phyloP scores from a whole-genome alignment of 2,888 invertebrate genomes.

The Cosmia trapezina region DNA sequence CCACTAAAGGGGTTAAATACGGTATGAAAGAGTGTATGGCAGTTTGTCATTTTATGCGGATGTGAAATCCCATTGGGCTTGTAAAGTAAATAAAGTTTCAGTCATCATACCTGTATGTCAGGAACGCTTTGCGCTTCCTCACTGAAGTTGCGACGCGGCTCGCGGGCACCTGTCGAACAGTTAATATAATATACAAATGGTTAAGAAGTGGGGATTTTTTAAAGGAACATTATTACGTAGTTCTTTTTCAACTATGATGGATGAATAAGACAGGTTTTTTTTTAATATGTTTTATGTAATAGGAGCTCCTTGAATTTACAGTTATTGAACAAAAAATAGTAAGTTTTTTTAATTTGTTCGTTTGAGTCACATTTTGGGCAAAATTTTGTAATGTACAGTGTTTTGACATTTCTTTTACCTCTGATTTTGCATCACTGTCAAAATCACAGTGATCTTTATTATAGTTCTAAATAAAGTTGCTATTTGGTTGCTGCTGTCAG shows the following conservation, averaged over 20 bases:
- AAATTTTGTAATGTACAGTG: neutral
- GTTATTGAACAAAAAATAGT: too few species aligned
- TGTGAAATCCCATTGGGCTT: too few species aligned
- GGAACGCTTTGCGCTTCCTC: conserved; percentile 96
- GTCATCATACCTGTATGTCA: conserved; percentile 95
- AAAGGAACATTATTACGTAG: neutral
- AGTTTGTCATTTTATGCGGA: neutral
- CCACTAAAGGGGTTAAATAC: neutral
- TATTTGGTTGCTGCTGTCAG: neutral
- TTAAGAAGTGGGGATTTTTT: neutral
- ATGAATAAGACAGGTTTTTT: neutral
- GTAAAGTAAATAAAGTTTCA: neutral
- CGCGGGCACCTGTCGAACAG: conserved; percentile 89
- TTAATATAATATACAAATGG: neutral
- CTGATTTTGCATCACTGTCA: neutral
- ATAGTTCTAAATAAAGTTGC: neutral
- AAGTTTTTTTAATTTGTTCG: neutral
- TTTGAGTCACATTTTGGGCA: neutral
- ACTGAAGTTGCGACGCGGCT: conserved; percentile 95
- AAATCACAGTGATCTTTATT: neutral
- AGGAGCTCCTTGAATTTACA: neutral
- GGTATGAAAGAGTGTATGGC: neutral
- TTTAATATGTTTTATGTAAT: too few species aligned
- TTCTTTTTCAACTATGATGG: neutral
- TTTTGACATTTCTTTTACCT: neutral